phyloP scores from a whole-genome alignment of 2,797 vertebrate species.

The Sebastes kiyomatsui region DNA sequence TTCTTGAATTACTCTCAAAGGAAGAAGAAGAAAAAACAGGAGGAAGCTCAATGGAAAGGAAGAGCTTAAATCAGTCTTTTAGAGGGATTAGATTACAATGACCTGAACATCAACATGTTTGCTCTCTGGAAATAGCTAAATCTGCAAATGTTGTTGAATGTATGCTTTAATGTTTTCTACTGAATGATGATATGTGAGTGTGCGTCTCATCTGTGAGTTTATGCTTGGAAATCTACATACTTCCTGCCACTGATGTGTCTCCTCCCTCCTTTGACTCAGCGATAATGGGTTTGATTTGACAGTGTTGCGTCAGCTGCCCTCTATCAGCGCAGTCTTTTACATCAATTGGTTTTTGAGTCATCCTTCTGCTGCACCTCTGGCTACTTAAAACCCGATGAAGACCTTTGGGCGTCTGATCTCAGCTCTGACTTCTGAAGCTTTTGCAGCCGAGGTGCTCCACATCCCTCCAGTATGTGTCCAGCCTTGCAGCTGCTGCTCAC shows the following conservation, averaged over 20 bases:
- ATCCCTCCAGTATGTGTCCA: conserved; percentile 7
- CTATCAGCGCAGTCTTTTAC: not conserved
- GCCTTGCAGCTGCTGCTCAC: conserved; percentile 13
- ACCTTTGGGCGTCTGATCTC: conserved; percentile 7
- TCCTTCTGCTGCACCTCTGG: conserved; percentile 2
- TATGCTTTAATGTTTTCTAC: conserved; percentile 31
- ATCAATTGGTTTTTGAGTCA: conserved; percentile 27
- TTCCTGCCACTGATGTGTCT: not conserved
- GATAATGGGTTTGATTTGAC: not conserved
- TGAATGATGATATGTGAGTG: conserved; percentile 32
- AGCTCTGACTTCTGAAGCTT: not conserved
- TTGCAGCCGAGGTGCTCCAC: conserved; percentile 9
- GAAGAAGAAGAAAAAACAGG: not conserved
- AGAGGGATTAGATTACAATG: conserved; percentile 62
- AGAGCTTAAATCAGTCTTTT: conserved; percentile 29
- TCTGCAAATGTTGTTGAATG: conserved; percentile 53
- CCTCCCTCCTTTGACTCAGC: not conserved
- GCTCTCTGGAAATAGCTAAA: conserved; percentile 48
- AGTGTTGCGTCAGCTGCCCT: conserved; percentile 15
- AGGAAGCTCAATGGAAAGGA: conserved; percentile 18
- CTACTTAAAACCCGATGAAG: not conserved
- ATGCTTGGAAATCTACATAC: conserved; percentile 10
- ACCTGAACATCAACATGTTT: conserved; percentile 61
- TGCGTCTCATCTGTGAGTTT: conserved; percentile 9
- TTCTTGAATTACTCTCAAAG: conserved; percentile 1